Percentiles rank a stretch among this genome's conserved stretches.
These are phyloP conservation scores for Drosophila azteca DNA, from an alignment of 1,140 invertebrate species.

Conservation along the genomic window DNA sequence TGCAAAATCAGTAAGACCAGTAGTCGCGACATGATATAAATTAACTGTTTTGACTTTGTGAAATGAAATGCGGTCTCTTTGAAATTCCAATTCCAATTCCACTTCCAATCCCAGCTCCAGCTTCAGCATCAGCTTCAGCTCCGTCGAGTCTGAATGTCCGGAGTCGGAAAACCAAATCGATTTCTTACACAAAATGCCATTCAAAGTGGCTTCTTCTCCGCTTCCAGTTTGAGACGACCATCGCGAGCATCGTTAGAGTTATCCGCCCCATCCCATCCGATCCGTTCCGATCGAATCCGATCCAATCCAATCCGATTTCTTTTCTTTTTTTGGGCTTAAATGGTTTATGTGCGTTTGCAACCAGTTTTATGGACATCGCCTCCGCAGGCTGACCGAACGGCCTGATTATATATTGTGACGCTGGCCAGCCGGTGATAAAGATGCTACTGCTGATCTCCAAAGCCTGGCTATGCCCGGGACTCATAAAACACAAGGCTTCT, in stretches of 20 bases:
- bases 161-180: conserved; percentile 54
- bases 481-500: conserved; percentile 3
- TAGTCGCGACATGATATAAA: conserved; percentile 84
- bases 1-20: conserved; percentile 84
- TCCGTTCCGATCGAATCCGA: no score
- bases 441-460: conserved; percentile 1
- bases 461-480: conserved; percentile 7
- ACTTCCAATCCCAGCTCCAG: neutral
- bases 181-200: conserved; percentile 66
- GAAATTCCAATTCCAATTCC: conserved; percentile 64
- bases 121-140: no score
- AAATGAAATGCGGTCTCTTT: conserved; percentile 81
- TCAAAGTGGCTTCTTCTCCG: conserved; percentile 56
- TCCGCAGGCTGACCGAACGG: conserved; percentile 46
- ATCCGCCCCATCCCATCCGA: neutral
- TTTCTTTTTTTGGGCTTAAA: conserved; percentile 67
- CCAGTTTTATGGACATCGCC: conserved; percentile 71
- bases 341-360: conserved; percentile 80
- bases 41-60: conserved; percentile 84
- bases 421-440: conserved; percentile 16
- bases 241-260: conserved; percentile 58
- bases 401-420: conserved; percentile 57
- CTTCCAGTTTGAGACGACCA: conserved; percentile 37
- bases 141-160: no score
- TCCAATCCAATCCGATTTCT: conserved; percentile 55